Evolutionary conservation across 1,140 invertebrate genomes (phyloP), one percentile per base, ranked within the genome.

Genomic region (Nasonia longicornis): DNA sequence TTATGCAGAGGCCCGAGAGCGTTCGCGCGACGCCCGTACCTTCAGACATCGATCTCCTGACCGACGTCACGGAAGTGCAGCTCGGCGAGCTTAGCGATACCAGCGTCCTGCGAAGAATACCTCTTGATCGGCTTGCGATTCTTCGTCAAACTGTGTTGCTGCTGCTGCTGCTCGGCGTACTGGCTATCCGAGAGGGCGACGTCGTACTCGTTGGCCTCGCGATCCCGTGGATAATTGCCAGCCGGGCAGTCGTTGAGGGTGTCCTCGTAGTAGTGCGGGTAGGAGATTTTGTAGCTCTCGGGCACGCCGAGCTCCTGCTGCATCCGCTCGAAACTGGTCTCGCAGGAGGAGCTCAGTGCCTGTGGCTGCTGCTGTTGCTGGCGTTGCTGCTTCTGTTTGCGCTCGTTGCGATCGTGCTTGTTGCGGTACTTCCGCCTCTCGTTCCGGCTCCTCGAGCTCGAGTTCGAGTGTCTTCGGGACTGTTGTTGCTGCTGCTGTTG

Each of bases 41-140:
- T 80, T 92, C 89, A 96, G 86, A 96, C 95, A 89, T 96, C 95
- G 86, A 96, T 95, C 89, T 94, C 94, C 87, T 94, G 93, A 85
- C 93, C 93, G 82, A 94, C 91, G 87, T 95, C 95, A 87, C 95
- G 94, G 90, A 96, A 96, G 89, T 95, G 95, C 82, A 96, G 92
- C 84, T 95, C 94, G 67, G 94, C 93, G 87, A 95, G 95, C 88
- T 95, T 94, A 77, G 7, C n/a, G 58, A 35, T 75, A 80, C 35
- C 70, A 52, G 31, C 86, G 93, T 94, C 88, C 85, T 84, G 45
- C 11, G 66, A 70, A 22, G 58, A 66, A 73, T 84, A 83, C 78
- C 84, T 86, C 75, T 87, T 87, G 79, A 80, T 78, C 48, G 73
- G 63, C 74, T 85, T 85, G 48, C 83, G 84, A 66, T 70, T 80